Conservation (phyloP, 2,888 invertebrate species). For the Noctua pronuba region DNA sequence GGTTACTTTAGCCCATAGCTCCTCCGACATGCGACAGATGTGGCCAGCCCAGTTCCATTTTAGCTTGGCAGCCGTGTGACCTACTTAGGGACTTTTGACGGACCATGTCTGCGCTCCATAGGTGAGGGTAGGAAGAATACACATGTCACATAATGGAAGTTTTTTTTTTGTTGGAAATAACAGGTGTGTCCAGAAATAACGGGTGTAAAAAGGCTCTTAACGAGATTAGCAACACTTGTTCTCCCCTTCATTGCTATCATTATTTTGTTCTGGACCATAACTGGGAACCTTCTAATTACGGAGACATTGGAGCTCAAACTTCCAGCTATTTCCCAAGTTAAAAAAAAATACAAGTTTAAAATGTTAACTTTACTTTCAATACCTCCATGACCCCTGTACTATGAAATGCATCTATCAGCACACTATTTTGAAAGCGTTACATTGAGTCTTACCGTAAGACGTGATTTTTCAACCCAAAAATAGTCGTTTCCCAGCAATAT, state of each 20-base stretch:
- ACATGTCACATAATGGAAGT: too few relatives aligned
- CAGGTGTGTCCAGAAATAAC: too few relatives aligned
- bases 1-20: too few relatives aligned
- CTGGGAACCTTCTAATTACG: background rate
- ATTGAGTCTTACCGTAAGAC: background rate
- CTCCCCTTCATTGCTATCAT: background rate
- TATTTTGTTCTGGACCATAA: background rate
- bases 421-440: background rate
- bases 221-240: background rate
- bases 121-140: too few relatives aligned
- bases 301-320: background rate
- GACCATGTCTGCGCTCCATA: too few relatives aligned
- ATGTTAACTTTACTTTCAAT: background rate
- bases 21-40: too few relatives aligned
- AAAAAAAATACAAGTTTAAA: background rate
- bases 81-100: too few relatives aligned
- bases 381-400: background rate
- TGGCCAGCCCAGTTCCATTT: too few relatives aligned
- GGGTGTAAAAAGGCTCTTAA: too few relatives aligned
- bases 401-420: background rate
- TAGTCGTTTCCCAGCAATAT: background rate
- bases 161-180: background rate
- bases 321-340: background rate
- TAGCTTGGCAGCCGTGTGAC: too few relatives aligned
- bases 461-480: background rate